These are phyloP conservation scores for Drosophila kokeensis DNA, from an alignment of 2,888 invertebrate species.

Conservation along the genomic window DNA sequence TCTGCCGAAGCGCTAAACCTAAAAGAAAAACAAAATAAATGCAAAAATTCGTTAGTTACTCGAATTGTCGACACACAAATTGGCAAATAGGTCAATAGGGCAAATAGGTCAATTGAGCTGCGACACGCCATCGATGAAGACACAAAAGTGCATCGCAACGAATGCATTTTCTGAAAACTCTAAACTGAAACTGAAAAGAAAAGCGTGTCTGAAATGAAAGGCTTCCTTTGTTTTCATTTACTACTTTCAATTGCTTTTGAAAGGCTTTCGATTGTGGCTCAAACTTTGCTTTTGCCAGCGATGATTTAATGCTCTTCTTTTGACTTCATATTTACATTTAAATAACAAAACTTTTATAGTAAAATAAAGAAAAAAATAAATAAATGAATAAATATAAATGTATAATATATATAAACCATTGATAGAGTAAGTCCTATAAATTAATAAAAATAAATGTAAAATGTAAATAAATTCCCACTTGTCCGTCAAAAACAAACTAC, in stretches of 20 bases:
- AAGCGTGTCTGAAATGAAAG: constrained; percentile 5
- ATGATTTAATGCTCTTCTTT: not conserved
- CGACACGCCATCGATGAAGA: constrained; percentile 52
- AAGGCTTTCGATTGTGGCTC: not conserved
- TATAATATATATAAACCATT: not conserved
- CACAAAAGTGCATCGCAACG: constrained; percentile 30
- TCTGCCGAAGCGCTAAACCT: constrained; percentile 31
- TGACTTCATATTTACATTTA: not conserved
- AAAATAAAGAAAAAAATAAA: not conserved
- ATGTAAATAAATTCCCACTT: too few species aligned
- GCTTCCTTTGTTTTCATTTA: not conserved
- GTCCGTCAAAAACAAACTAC: too few species aligned
- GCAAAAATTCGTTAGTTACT: constrained; percentile 18
- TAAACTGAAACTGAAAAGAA: not conserved
- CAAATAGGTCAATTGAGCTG: constrained; percentile 31
- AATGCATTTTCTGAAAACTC: constrained; percentile 21
- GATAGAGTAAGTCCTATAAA: not conserved
- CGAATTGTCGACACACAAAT: constrained; percentile 13
- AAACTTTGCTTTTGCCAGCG: not conserved
- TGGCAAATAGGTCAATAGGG: constrained; percentile 64
- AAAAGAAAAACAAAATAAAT: constrained; percentile 21
- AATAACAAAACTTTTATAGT: not conserved
- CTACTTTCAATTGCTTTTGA: not conserved
- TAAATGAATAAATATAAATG: not conserved
- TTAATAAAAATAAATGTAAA: too few species aligned